These are phyloP conservation scores for Chouioia cunea DNA, from an alignment of 2,888 invertebrate species.

Conservation along the genomic window DNA sequence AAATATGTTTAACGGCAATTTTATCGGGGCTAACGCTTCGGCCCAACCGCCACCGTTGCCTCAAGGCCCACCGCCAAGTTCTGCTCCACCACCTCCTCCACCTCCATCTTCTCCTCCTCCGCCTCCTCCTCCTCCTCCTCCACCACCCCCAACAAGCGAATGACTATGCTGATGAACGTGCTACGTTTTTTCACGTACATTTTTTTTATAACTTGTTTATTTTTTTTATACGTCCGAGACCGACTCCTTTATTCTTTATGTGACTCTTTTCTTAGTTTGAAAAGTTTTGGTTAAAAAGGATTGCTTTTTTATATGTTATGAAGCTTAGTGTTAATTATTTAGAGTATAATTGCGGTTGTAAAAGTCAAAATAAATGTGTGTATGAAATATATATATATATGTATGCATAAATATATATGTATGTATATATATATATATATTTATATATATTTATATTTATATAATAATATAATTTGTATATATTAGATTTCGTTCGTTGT, in stretches of 20 bases:
- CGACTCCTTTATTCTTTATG: slow-evolving; percentile 28
- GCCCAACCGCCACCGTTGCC: slow-evolving; percentile 71
- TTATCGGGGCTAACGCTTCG: slow-evolving; percentile 30
- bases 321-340: not conserved
- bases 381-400: slow-evolving; percentile 1
- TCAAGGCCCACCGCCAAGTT: slow-evolving; percentile 73
- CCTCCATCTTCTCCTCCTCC: slow-evolving; percentile 71
- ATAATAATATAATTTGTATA: too few relatives aligned
- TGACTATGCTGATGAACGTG: slow-evolving; percentile 29
- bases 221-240: slow-evolving; percentile 29
- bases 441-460: too few relatives aligned
- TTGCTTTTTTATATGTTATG: not conserved
- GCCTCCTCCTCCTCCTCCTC: slow-evolving; percentile 76
- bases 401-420: too few relatives aligned
- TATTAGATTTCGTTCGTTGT: not conserved
- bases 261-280: slow-evolving; percentile 22
- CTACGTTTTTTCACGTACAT: slow-evolving; percentile 10
- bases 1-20: slow-evolving; percentile 27
- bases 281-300: slow-evolving; percentile 15
- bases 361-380: too few relatives aligned
- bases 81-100: slow-evolving; percentile 75
- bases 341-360: not conserved
- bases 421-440: slow-evolving; percentile 1
- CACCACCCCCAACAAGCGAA: slow-evolving; percentile 67
- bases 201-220: not conserved